Evolutionary conservation across 1,140 invertebrate species (phyloP).

Genomic region (Drosophila sp.): DNA sequence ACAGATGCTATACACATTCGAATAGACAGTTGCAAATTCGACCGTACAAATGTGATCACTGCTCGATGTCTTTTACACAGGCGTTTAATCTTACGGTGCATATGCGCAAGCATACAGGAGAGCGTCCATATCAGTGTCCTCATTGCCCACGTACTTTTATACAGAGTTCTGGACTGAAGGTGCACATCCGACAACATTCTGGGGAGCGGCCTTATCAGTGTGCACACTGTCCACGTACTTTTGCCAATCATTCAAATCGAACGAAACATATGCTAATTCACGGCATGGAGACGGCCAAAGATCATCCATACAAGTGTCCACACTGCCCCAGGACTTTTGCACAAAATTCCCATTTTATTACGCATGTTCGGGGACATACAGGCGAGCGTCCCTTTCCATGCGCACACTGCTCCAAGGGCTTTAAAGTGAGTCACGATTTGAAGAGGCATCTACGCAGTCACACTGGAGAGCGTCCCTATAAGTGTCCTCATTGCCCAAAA

Average conservation of each 20-base stretch:
- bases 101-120: background rate
- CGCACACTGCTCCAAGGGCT: conserved; percentile 6
- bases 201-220: conserved; percentile 21
- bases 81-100: conserved; percentile 5
- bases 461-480: conserved; percentile 9
- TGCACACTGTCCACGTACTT: conserved; percentile 9
- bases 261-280: conserved; percentile 16
- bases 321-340: conserved; percentile 11
- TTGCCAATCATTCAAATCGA: conserved; percentile 15
- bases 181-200: conserved; percentile 12
- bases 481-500: conserved; percentile 14
- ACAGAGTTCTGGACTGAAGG: conserved; percentile 1
- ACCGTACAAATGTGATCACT: conserved; percentile 6
- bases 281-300: background rate
- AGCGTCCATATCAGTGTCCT: conserved; percentile 6
- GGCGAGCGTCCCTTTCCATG: conserved; percentile 17
- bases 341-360: conserved; percentile 13
- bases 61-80: conserved; percentile 4
- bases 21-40: background rate
- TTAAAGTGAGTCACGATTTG: conserved; percentile 20
- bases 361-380: conserved; percentile 14
- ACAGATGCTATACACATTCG: conserved; percentile 7
- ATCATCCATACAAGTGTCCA: conserved; percentile 8
- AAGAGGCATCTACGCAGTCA: conserved; percentile 13
- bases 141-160: conserved; percentile 9